Conservation (phyloP, 2,113 vertebrate genomes). For the Narcine bancroftii region DNA sequence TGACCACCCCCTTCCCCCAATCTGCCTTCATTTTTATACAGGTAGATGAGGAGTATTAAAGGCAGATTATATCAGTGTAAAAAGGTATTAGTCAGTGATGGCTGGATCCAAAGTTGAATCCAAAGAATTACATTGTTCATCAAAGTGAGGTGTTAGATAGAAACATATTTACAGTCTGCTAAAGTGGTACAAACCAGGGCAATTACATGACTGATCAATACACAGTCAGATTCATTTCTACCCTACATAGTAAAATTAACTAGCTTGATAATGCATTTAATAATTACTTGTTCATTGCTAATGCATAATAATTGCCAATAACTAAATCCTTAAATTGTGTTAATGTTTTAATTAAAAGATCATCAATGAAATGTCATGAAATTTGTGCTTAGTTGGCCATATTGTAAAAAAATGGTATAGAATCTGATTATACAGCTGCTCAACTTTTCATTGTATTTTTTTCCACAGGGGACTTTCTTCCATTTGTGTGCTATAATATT, state of each 20-base stretch:
- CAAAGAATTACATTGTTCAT: background rate
- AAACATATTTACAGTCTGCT: background rate
- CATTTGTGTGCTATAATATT: conserved; percentile 55
- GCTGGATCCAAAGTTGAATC: too few relatives aligned
- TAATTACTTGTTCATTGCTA: background rate
- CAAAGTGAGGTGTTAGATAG: background rate
- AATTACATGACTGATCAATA: background rate
- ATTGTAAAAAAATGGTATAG: background rate
- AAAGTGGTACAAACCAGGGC: background rate
- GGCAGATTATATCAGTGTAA: too few relatives aligned
- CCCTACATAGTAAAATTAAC: background rate
- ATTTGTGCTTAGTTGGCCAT: background rate
- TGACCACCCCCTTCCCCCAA: too few relatives aligned
- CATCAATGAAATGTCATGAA: background rate
- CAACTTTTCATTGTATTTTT: background rate
- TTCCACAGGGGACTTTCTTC: conserved; percentile 51
- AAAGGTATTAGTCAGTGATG: too few relatives aligned
- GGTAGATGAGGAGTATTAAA: too few relatives aligned
- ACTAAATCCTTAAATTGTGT: background rate
- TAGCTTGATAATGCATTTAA: background rate
- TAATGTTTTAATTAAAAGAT: background rate
- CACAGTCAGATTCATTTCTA: background rate
- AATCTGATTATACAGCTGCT: background rate
- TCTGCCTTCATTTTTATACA: too few relatives aligned
- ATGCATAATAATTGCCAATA: background rate